Evolutionary conservation across 53 echinoderm and acorn worm species (phyloP).

Genomic region (Mesocentrotus franciscanus): DNA sequence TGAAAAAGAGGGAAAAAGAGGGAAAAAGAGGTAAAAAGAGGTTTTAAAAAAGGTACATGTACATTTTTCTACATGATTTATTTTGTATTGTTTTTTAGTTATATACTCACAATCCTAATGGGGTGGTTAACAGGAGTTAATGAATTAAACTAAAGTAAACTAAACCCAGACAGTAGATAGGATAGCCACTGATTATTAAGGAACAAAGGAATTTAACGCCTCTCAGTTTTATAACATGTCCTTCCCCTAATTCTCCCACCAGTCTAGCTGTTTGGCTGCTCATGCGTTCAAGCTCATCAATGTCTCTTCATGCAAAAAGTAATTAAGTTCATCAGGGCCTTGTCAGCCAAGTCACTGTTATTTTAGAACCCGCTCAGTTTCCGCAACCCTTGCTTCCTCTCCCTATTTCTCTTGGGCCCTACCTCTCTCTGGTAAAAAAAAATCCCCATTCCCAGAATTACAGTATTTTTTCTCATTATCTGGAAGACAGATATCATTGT

Average conservation of each 20-base stretch:
- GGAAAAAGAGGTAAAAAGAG: no score
- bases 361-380: not conserved
- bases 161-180: not conserved
- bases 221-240: not conserved
- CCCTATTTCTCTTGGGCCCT: not conserved
- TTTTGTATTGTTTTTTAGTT: no score
- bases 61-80: not conserved
- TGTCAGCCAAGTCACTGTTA: not conserved
- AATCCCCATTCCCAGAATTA: no score
- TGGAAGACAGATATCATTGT: no score
- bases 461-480: no score
- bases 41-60: not conserved
- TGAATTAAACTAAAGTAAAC: not conserved
- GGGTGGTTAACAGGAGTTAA: no score
- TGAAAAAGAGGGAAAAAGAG: no score
- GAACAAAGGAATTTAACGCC: not conserved
- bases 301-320: constrained; percentile 38
- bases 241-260: not conserved
- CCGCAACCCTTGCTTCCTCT: not conserved
- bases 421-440: not conserved
- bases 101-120: no score
- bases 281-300: constrained; percentile 30
- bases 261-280: not conserved
- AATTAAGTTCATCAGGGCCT: constrained; percentile 24
- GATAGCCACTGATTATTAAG: not conserved